These are phyloP conservation scores for Polyommatus iphigenia DNA, from an alignment of 2,888 invertebrate species.

Conservation along the genomic window DNA sequence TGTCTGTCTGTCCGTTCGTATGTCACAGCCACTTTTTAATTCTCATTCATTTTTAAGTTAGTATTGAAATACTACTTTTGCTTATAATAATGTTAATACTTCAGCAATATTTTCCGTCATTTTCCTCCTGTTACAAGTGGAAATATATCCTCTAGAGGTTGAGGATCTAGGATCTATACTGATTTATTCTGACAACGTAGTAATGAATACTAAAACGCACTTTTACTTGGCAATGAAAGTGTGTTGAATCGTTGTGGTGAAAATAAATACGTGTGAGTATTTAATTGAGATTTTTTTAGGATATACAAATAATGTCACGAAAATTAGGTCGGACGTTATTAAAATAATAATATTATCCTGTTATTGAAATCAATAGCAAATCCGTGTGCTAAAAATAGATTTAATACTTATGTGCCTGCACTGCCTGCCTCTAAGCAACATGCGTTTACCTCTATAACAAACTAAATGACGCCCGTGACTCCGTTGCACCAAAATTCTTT, in stretches of 20 bases:
- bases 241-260: neutral
- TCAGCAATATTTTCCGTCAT: neutral
- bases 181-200: neutral
- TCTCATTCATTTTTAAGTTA: no score
- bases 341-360: neutral
- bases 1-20: no score
- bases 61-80: neutral
- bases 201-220: constrained; percentile 26
- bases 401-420: no score
- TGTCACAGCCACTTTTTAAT: no score
- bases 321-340: neutral
- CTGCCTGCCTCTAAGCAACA: no score
- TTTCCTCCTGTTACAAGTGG: neutral
- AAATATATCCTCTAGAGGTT: neutral
- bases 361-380: no score
- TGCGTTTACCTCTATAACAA: no score
- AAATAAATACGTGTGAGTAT: constrained; percentile 11
- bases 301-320: neutral
- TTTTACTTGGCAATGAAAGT: constrained; percentile 29
- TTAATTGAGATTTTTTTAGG: neutral
- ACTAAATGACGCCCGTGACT: no score
- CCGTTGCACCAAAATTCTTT: no score
- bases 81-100: neutral
- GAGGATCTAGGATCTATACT: neutral
- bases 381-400: no score